Conservation (phyloP, 2,888 invertebrate genomes). For the Euphydryas editha region DNA sequence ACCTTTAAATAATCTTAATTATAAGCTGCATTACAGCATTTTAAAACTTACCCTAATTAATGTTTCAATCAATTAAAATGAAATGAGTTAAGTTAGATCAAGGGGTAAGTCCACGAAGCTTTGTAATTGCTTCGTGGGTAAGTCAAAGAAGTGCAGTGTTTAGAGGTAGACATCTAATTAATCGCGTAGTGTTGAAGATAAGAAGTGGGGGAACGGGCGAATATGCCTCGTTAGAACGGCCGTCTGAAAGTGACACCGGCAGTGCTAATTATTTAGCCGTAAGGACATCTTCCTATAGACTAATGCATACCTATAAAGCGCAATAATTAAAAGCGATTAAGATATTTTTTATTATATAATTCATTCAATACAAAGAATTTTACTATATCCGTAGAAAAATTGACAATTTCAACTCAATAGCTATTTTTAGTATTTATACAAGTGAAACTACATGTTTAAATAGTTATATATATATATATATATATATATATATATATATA, state of each 20-base stretch:
- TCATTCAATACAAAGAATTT: not conserved
- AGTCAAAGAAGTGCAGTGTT: slow-evolving; percentile 50
- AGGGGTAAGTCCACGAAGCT: slow-evolving; percentile 45
- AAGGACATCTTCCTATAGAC: slow-evolving; percentile 59
- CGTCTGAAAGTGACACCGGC: slow-evolving; percentile 79
- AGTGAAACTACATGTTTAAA: too few species aligned
- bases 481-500: too few species aligned
- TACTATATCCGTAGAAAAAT: not conserved
- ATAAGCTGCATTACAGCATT: not conserved
- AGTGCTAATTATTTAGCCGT: slow-evolving; percentile 75
- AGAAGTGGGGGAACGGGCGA: slow-evolving; percentile 50
- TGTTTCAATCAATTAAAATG: slow-evolving; percentile 29
- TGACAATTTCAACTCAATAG: too few species aligned
- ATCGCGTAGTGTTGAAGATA: slow-evolving; percentile 52
- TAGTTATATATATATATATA: too few species aligned
- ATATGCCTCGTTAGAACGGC: slow-evolving; percentile 70
- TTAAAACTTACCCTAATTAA: not conserved
- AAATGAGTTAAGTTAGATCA: slow-evolving; percentile 37
- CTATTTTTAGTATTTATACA: too few species aligned
- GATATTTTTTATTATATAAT: not conserved
- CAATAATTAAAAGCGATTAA: slow-evolving; percentile 20
- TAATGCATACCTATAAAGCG: slow-evolving; percentile 35
- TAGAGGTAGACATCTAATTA: slow-evolving; percentile 62
- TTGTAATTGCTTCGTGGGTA: too few species aligned
- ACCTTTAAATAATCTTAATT: too few species aligned